Percentiles rank a stretch among this genome's conserved stretches.
Evolutionary conservation across 2,797 vertebrate genomes (phyloP).

Genomic region (Centroberyx gerrardi): DNA sequence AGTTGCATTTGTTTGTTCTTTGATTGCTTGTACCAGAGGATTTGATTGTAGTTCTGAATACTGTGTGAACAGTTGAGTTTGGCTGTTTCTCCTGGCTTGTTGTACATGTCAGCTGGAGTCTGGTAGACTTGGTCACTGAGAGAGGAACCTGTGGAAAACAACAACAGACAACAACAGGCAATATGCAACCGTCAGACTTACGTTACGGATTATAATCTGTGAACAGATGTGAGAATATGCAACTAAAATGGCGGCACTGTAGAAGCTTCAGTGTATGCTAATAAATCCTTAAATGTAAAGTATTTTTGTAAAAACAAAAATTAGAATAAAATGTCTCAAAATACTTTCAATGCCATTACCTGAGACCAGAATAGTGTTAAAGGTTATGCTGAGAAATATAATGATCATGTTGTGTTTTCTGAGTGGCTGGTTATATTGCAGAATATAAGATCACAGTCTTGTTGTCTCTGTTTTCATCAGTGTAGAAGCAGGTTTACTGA

Average conservation of each 20-base stretch:
- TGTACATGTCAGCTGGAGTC: conserved; percentile 38
- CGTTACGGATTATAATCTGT: not conserved
- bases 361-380: conserved; percentile 28
- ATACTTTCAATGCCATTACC: conserved; percentile 28
- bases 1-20: conserved; percentile 28
- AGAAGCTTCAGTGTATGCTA: not conserved
- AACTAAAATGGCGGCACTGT: not conserved
- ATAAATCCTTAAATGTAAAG: not conserved
- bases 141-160: conserved; percentile 40
- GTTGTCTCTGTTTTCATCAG: too few relatives aligned
- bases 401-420: conserved; percentile 27
- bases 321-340: not conserved
- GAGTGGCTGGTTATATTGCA: not conserved
- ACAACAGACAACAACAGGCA: not conserved
- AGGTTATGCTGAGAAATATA: not conserved
- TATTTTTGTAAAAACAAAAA: too few relatives aligned
- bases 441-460: too few relatives aligned
- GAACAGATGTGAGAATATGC: not conserved
- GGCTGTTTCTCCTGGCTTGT: not conserved
- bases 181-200: too few relatives aligned
- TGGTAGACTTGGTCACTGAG: conserved; percentile 44
- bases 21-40: conserved; percentile 75
- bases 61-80: conserved; percentile 63
- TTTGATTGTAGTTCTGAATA: conserved; percentile 7
- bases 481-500: too few relatives aligned